A percentile compares a stretch with the other conserved stretches of the same genome.
phyloP scores from a whole-genome alignment of 2,888 invertebrate species.

The Drosophila quasianomalipes region DNA sequence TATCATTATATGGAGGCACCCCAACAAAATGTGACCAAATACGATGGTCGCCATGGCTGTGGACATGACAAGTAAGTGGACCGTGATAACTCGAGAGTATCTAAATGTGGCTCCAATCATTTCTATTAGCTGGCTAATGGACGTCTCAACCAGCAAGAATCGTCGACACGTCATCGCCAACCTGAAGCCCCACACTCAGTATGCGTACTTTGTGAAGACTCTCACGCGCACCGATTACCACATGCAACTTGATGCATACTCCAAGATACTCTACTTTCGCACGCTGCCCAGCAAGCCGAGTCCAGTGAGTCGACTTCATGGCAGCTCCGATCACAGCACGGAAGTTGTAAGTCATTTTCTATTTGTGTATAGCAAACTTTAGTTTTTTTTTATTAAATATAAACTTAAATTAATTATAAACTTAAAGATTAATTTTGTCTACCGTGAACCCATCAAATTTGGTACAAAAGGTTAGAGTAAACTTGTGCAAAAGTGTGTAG shows the following conservation, averaged over 20 bases:
- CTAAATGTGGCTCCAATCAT: neutral
- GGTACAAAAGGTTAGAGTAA: too few relatives aligned
- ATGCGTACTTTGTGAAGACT: slow-evolving; percentile 97
- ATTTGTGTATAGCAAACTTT: neutral
- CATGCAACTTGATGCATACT: slow-evolving; percentile 90
- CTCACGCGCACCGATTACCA: slow-evolving; percentile 92
- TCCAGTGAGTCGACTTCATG: slow-evolving; percentile 77
- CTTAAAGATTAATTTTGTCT: too few relatives aligned
- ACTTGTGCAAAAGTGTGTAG: neutral
- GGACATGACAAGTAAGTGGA: slow-evolving; percentile 89
- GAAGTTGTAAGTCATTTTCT: slow-evolving; percentile 73
- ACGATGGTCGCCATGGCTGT: slow-evolving; percentile 96
- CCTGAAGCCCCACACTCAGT: slow-evolving; percentile 95
- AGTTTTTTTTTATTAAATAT: neutral
- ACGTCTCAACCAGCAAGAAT: slow-evolving; percentile 83
- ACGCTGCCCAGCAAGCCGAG: slow-evolving; percentile 86
- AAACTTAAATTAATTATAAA: neutral
- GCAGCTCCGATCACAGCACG: slow-evolving; percentile 68
- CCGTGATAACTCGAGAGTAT: neutral
- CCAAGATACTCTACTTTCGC: slow-evolving; percentile 93
- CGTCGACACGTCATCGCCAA: slow-evolving; percentile 88
- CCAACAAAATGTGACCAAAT: slow-evolving; percentile 91
- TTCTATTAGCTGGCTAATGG: slow-evolving; percentile 89
- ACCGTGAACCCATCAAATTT: too few relatives aligned
- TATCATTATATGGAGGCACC: slow-evolving; percentile 93